Percentiles rank a stretch among this genome's conserved stretches.
Conservation (phyloP, 92 coral and sea anemone species). For the Zoanthus gigantus region DNA sequence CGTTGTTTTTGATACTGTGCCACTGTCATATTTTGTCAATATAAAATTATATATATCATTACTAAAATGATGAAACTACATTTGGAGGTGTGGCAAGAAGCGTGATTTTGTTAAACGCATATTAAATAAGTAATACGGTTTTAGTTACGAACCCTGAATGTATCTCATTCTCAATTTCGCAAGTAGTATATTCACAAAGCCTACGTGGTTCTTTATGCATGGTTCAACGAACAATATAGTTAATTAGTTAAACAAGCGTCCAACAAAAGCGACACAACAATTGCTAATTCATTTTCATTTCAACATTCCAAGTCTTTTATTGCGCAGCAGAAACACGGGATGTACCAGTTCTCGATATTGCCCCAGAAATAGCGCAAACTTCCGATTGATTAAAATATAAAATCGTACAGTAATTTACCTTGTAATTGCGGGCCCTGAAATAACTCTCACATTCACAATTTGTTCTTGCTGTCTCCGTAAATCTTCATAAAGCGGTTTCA, state of each 20-base stretch:
- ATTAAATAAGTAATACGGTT: neutral
- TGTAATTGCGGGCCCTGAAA: neutral
- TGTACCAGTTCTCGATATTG: conserved; percentile 19
- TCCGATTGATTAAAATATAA: neutral
- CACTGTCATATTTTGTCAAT: too few species aligned
- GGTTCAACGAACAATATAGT: neutral
- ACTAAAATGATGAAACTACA: too few species aligned
- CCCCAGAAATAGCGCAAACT: neutral
- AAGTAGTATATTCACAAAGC: neutral
- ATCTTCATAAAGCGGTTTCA: conserved; percentile 4
- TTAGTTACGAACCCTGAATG: neutral
- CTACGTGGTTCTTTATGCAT: neutral
- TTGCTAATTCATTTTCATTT: neutral
- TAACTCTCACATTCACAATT: neutral
- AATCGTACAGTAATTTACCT: conserved; percentile 1
- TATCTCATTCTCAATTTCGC: neutral
- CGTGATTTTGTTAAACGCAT: neutral
- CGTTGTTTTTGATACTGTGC: too few species aligned
- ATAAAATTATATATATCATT: too few species aligned
- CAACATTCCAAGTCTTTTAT: neutral
- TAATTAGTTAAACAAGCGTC: conserved; percentile 6
- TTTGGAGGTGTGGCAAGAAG: too few species aligned
- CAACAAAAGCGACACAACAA: conserved; percentile 5
- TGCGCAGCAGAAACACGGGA: conserved; percentile 20
- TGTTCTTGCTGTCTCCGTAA: neutral